These are phyloP conservation scores for Hylia prasina DNA, from an alignment of 2,113 vertebrate species.

Conservation along the genomic window DNA sequence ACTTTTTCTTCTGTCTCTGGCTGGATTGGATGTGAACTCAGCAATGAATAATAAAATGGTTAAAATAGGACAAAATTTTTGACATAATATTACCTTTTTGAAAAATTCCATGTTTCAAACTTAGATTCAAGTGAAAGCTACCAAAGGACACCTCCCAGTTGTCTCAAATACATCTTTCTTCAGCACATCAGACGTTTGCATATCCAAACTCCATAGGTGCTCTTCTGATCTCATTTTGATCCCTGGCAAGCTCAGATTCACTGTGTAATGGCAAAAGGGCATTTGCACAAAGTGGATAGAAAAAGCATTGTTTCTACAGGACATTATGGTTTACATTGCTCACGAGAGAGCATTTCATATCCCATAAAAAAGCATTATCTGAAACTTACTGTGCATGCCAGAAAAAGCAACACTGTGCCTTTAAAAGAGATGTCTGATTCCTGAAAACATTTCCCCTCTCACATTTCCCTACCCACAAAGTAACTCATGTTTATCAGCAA, in stretches of 20 bases:
- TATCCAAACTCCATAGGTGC: background rate
- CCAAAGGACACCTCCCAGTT: background rate
- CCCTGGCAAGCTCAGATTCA: background rate
- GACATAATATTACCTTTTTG: background rate
- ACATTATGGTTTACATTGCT: constrained; percentile 28
- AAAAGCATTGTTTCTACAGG: constrained; percentile 36
- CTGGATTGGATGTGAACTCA: constrained; percentile 39
- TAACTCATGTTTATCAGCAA: constrained; percentile 64
- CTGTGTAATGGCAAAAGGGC: constrained; percentile 35
- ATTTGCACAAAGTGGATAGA: constrained; percentile 22
- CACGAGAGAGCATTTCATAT: constrained; percentile 27
- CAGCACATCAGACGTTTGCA: background rate
- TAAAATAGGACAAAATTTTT: constrained; percentile 24
- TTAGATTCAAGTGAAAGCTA: constrained; percentile 6
- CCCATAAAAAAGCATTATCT: constrained; percentile 37
- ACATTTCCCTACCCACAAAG: background rate
- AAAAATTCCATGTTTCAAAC: constrained; percentile 12
- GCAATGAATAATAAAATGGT: constrained; percentile 31
- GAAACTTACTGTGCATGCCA: constrained; percentile 4
- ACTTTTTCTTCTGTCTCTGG: constrained; percentile 60
- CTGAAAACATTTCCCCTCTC: background rate
- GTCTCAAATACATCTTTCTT: constrained; percentile 1
- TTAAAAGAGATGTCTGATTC: constrained; percentile 42
- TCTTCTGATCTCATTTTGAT: background rate
- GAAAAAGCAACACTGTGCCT: constrained; percentile 38